These are phyloP conservation scores for Apodemus speciosus DNA, from an alignment of 2,113 vertebrate species.

Conservation along the genomic window DNA sequence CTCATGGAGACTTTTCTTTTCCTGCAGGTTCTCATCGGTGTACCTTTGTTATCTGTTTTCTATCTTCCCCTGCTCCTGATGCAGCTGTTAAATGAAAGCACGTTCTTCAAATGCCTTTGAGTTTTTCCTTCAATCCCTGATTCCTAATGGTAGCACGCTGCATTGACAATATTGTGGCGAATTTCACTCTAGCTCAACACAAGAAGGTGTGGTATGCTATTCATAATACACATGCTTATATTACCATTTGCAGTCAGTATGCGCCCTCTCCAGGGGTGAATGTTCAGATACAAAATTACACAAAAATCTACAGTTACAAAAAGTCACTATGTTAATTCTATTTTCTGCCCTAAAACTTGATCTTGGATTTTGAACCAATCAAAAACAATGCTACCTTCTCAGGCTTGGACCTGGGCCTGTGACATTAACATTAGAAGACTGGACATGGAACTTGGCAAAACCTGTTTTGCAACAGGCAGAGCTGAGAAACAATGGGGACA, in stretches of 20 bases:
- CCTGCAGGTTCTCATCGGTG: neutral
- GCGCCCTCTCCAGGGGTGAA: neutral
- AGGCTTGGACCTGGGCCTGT: rapidly evolving
- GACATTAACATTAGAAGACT: neutral
- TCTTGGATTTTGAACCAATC: neutral
- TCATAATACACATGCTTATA: neutral
- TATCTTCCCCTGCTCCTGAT: neutral
- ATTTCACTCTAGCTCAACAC: slow-evolving; percentile 20
- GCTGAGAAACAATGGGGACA: neutral
- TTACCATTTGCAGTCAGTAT: neutral
- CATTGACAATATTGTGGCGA: neutral
- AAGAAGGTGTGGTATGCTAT: neutral
- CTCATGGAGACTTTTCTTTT: neutral
- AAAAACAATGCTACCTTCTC: neutral
- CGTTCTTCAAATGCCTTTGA: neutral
- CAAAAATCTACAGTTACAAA: neutral
- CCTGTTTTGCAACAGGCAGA: neutral
- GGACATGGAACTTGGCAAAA: neutral
- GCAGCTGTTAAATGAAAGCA: neutral
- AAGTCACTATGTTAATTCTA: neutral
- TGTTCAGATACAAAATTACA: neutral
- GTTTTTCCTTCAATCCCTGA: neutral
- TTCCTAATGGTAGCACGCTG: neutral
- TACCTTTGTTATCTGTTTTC: neutral
- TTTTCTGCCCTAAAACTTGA: neutral